Percentiles rank a stretch among this genome's conserved stretches.
Evolutionary conservation across 2,888 invertebrate species (phyloP).

Genomic region (Aricia artaxerxes): DNA sequence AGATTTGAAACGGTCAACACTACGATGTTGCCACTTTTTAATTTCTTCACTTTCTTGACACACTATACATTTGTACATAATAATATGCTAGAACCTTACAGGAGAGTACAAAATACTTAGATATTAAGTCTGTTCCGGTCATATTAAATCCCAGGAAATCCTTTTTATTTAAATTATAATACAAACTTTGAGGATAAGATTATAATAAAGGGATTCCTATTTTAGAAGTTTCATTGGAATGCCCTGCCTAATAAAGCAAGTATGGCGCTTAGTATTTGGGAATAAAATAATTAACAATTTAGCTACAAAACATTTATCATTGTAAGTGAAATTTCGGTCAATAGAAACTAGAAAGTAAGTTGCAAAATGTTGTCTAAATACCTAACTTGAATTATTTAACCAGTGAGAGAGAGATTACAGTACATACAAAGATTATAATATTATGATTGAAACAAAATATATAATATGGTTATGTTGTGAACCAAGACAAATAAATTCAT

Average conservation of each 20-base stretch:
- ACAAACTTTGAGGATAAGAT: no score
- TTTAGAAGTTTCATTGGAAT: background rate
- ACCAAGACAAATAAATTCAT: background rate
- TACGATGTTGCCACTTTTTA: no score
- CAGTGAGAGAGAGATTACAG: background rate
- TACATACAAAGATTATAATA: background rate
- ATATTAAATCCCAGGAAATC: no score
- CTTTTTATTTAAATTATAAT: no score
- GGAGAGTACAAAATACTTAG: no score
- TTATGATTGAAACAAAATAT: background rate
- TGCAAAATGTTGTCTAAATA: background rate
- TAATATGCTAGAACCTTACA: no score
- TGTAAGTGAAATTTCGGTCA: conserved; percentile 14
- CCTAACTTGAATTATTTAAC: background rate
- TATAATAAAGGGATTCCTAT: no score
- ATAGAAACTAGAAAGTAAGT: conserved; percentile 11
- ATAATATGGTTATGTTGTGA: background rate
- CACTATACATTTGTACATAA: no score
- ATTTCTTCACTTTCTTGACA: no score
- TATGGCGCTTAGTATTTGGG: background rate
- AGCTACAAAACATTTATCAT: conserved; percentile 4
- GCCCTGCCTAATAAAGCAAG: background rate
- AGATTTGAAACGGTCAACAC: no score
- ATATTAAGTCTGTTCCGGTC: no score
- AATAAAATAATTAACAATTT: background rate